phyloP scores from a whole-genome alignment of 1,140 invertebrate genomes.

The Cydia fagiglandana region DNA sequence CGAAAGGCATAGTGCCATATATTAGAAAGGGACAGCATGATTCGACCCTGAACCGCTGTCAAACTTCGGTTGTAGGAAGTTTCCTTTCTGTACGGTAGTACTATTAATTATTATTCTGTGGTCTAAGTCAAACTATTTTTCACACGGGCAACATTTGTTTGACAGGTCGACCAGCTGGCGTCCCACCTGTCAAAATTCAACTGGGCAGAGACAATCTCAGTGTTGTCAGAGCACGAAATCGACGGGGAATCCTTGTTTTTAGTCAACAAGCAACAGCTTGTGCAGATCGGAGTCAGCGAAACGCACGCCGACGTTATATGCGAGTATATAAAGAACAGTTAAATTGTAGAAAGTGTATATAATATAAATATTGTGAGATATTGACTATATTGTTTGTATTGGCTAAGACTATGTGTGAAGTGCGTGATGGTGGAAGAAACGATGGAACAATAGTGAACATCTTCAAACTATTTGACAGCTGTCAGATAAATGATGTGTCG shows the following conservation, averaged over 20 bases:
- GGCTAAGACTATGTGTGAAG: not conserved
- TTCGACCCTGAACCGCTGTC: no score
- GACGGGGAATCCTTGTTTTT: conserved; percentile 67
- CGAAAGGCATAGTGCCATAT: no score
- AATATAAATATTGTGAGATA: conserved; percentile 37
- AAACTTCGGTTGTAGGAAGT: no score
- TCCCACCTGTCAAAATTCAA: conserved; percentile 51
- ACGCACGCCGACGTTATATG: conserved; percentile 61
- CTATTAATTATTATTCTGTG: no score
- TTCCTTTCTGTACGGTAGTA: no score
- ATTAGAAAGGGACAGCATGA: no score
- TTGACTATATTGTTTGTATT: no score
- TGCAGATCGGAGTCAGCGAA: conserved; percentile 62
- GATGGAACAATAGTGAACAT: no score
- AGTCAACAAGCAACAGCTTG: conserved; percentile 59
- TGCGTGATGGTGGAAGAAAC: not conserved
- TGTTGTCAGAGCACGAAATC: conserved; percentile 66
- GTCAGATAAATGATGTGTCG: no score
- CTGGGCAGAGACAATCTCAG: conserved; percentile 59
- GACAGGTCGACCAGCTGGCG: conserved; percentile 57
- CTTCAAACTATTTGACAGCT: no score
- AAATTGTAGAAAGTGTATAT: not conserved
- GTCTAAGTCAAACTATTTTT: not conserved
- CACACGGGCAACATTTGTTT: conserved; percentile 15
- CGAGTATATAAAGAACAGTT: conserved; percentile 54